Conservation (phyloP, 1,140 invertebrate genomes). For the Proctacanthus coquilletti region DNA sequence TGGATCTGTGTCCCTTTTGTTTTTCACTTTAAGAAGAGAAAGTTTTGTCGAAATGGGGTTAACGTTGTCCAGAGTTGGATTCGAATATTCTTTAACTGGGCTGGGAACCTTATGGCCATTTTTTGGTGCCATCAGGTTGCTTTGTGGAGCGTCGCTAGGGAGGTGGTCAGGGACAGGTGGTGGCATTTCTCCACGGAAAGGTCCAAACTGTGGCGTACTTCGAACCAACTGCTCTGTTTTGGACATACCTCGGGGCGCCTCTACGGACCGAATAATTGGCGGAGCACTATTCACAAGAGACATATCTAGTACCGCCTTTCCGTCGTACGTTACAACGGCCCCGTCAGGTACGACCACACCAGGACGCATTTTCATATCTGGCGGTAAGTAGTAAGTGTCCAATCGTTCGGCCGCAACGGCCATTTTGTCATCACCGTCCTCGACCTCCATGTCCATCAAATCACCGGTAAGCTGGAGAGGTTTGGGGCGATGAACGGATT, state of each 20-base stretch:
- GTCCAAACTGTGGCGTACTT: slow-evolving; percentile 50
- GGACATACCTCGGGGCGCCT: slow-evolving; percentile 35
- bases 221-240: slow-evolving; percentile 40
- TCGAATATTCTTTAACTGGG: slow-evolving; percentile 4
- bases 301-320: slow-evolving; percentile 47
- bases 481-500: slow-evolving; percentile 28
- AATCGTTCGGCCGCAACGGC: slow-evolving; percentile 52
- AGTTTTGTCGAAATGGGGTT: slow-evolving; percentile 7
- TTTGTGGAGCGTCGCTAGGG: slow-evolving; percentile 8
- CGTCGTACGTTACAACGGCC: slow-evolving; percentile 53
- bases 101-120: not conserved
- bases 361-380: slow-evolving; percentile 34
- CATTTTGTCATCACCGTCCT: slow-evolving; percentile 35
- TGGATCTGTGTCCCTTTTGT: too few species aligned
- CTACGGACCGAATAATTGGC: slow-evolving; percentile 33
- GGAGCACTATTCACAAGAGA: slow-evolving; percentile 40
- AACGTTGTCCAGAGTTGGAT: not conserved
- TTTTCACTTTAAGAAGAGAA: slow-evolving; percentile 2
- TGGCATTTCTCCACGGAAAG: slow-evolving; percentile 54
- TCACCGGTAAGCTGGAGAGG: slow-evolving; percentile 7
- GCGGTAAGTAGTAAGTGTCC: slow-evolving; percentile 51
- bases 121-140: slow-evolving; percentile 1
- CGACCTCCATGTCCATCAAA: slow-evolving; percentile 14
- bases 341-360: slow-evolving; percentile 26
- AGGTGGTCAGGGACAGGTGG: slow-evolving; percentile 15